Base-by-base conservation (phyloP, 2,888 invertebrate genomes). In the Rotaria macrura region DNA sequence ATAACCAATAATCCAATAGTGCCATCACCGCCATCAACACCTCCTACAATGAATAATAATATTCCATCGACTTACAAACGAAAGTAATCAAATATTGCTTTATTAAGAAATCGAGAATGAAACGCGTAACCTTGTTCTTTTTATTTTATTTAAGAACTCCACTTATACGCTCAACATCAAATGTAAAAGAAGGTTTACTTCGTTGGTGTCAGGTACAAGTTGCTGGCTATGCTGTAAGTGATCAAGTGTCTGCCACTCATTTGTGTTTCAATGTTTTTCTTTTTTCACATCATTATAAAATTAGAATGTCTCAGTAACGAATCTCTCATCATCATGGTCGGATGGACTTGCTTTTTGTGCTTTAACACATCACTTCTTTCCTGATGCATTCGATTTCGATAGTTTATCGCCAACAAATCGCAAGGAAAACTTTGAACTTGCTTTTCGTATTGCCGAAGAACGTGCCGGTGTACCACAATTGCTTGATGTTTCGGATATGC, bases 311-410 rank as follows among this genome's bases (percentile, higher is more conserved):
- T 43, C 40, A 5, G 79, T 79, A 12, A 79, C 79, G 10, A 79
- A 79, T 79, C 43, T 79, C 14, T 79, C 79, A 79, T 43, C 43
- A 43, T 79, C 79, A 40, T 79, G 79, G 79, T 10, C 43, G 4
- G 83, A 86, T 57, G 99, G 98, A 90, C 93, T 98, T 93, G 98
- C 97, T 89, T 99, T 99, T 93, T 98, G 97, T 93, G 98, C 98
- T 90, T 94, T 99, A 89, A 94, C 98, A 90, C 98, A 99, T 93
- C 97, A 97, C 93, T 98, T 97, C 93, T 94, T 94, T 92, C 97
- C 97, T 88, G 95, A 96, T 91, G 94, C 97, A 89, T 99, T 98
- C 93, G 97, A 99, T 93, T 98, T 95, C 93, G 92, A 93, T 90
- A 92, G 93, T 91, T 93, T 99, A 90, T 93, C 94, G 90, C 94